Base-by-base conservation (phyloP, 2,888 invertebrate species). In the Sialis lutaria region DNA sequence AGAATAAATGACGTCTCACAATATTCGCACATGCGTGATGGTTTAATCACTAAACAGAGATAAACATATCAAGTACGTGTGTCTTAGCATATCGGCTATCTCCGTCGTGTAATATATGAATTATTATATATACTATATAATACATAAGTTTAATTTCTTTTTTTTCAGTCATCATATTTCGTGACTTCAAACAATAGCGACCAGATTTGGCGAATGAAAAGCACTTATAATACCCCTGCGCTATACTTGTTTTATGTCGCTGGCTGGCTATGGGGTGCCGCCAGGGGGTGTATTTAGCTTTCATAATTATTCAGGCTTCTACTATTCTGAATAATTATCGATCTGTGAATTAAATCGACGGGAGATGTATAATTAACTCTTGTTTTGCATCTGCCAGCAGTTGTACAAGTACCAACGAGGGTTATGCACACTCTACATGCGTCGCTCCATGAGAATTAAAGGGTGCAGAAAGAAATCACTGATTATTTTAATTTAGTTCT, bases 181-280 rank as follows among this genome's bases (percentile, higher is more conserved):
- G 60, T 60, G 60, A 58, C 55, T 55, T 54, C 51, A 49, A 55
- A 59, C 59, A 60, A 60, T 59, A 55, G 56, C 50, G 53, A 51
- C 47, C 53, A 56, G 58, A 59, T 59, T 59, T 55, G 55, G 55
- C 52, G 49, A 50, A 42, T 42, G 12, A 7, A 10, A 37, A 10
- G n/a, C n/a, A 35, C n/a, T 9, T 35, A 35, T 35, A 35, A 9
- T 37, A 12, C 12, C n/a, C 37, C 12, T 37, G 37, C 7, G n/a
- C 12, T 37, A 37, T 37, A 37, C 37, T 37, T 12, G 7, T 10
- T 12, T 6, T 37, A 37, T 37, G 12, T 8, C n/a, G 10, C n/a
- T 10, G 12, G 37, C 37, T 10, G 12, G n/a, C 37, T 5, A 37
- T 12, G 8, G 37, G 37, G 35, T n/a, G 37, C 12, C 37, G 10